These are phyloP conservation scores for Busseola fusca DNA, from an alignment of 2,888 invertebrate species.

Conservation along the genomic window DNA sequence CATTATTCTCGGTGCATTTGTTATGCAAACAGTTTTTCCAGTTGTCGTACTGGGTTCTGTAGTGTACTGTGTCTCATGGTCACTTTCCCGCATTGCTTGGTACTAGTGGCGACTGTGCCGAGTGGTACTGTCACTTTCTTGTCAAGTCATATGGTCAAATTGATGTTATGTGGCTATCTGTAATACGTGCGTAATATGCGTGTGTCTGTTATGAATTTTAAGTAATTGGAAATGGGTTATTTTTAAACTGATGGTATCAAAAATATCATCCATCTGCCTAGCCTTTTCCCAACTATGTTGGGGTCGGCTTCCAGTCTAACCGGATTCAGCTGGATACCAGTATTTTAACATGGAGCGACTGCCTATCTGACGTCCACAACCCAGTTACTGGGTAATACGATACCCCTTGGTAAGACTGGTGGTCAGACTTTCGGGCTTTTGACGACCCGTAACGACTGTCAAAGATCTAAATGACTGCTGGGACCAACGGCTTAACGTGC, in stretches of 20 bases:
- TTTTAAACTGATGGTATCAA: not conserved
- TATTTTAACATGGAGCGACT: too few species aligned
- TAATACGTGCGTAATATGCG: slow-evolving; percentile 29
- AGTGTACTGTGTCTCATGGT: slow-evolving; percentile 34
- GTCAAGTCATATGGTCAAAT: slow-evolving; percentile 27
- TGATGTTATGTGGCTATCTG: slow-evolving; percentile 23
- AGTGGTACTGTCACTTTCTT: slow-evolving; percentile 45
- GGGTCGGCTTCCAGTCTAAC: too few species aligned
- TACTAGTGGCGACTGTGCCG: slow-evolving; percentile 24
- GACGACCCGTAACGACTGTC: too few species aligned
- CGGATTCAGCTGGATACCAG: too few species aligned
- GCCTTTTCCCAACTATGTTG: too few species aligned
- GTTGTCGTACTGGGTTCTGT: slow-evolving; percentile 61
- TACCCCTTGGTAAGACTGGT: too few species aligned
- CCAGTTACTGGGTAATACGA: too few species aligned
- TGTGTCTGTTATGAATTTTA: slow-evolving; percentile 28
- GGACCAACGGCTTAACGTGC: too few species aligned
- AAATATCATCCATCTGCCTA: too few species aligned
- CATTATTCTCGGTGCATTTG: slow-evolving; percentile 71
- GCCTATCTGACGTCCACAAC: too few species aligned
- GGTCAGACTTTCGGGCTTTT: too few species aligned
- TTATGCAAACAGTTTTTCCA: slow-evolving; percentile 71
- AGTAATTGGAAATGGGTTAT: slow-evolving; percentile 3
- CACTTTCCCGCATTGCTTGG: slow-evolving; percentile 45
- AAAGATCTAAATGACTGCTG: too few species aligned